These are phyloP conservation scores for Leguminivora glycinivorella DNA, from an alignment of 1,140 invertebrate genomes.

Conservation along the genomic window DNA sequence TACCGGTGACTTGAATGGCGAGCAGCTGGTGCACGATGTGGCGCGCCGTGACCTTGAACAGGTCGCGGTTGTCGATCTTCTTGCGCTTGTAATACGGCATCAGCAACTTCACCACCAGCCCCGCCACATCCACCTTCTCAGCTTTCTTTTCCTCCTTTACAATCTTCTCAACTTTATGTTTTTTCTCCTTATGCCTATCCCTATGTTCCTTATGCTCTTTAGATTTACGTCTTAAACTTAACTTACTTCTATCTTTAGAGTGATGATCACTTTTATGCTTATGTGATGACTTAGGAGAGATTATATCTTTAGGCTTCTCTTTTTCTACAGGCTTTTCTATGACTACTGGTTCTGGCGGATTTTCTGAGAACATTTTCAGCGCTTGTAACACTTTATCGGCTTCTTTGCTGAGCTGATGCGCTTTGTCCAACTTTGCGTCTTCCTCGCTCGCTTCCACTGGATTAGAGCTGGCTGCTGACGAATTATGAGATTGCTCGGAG, in stretches of 20 bases:
- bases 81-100: conserved; percentile 88
- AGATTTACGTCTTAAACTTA: conserved; percentile 40
- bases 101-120: conserved; percentile 85
- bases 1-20: conserved; percentile 80
- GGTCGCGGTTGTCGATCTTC: conserved; percentile 84
- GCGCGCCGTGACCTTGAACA: conserved; percentile 85
- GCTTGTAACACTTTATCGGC: conserved; percentile 52
- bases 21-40: conserved; percentile 84
- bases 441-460: conserved; percentile 31
- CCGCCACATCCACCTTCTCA: conserved; percentile 71
- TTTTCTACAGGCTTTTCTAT: conserved; percentile 29
- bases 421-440: conserved; percentile 56
- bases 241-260: conserved; percentile 42
- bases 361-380: conserved; percentile 30
- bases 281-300: conserved; percentile 25
- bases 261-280: conserved; percentile 27
- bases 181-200: conserved; percentile 35
- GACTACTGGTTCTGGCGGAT: not conserved
- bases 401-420: conserved; percentile 63
- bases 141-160: conserved; percentile 42
- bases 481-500: conserved; percentile 28
- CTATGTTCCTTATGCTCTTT: conserved; percentile 28
- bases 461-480: conserved; percentile 9
- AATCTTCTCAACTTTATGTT: conserved; percentile 37
- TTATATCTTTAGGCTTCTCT: conserved; percentile 18